Evolutionary conservation across 2,888 invertebrate species (phyloP).

Genomic region (Nemotelus pantherinus): DNA sequence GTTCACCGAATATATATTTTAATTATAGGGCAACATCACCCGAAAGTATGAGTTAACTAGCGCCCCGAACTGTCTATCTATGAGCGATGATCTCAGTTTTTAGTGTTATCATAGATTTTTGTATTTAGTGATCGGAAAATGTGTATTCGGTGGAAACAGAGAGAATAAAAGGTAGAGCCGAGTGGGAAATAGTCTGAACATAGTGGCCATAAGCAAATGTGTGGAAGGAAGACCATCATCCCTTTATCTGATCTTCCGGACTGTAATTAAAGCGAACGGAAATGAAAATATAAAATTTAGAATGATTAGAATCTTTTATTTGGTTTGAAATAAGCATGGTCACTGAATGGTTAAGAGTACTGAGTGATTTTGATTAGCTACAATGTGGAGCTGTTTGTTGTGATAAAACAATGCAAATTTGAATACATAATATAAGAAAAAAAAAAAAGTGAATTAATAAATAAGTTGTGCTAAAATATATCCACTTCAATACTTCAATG

Average conservation of each 20-base stretch:
- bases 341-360: conserved; percentile 16
- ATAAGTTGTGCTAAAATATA: no score
- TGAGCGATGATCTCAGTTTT: conserved; percentile 32
- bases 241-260: conserved; percentile 39
- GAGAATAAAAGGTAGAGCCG: not conserved
- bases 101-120: conserved; percentile 35
- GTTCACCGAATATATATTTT: conserved; percentile 15
- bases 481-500: no score
- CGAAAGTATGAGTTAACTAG: conserved; percentile 36
- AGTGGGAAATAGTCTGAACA: no score
- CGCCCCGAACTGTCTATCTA: conserved; percentile 39
- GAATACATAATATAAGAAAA: no score
- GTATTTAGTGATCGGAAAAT: conserved; percentile 38
- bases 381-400: no score
- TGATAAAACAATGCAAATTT: no score
- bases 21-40: conserved; percentile 37
- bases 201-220: not conserved
- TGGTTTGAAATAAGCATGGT: not conserved
- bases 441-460: no score
- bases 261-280: conserved; percentile 33
- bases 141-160: not conserved
- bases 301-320: conserved; percentile 18
- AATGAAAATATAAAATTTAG: conserved; percentile 33
- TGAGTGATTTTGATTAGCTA: not conserved
- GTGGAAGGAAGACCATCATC: not conserved